Conservation (phyloP, 1,140 invertebrate genomes). For the Brachionus rotundiformis region DNA sequence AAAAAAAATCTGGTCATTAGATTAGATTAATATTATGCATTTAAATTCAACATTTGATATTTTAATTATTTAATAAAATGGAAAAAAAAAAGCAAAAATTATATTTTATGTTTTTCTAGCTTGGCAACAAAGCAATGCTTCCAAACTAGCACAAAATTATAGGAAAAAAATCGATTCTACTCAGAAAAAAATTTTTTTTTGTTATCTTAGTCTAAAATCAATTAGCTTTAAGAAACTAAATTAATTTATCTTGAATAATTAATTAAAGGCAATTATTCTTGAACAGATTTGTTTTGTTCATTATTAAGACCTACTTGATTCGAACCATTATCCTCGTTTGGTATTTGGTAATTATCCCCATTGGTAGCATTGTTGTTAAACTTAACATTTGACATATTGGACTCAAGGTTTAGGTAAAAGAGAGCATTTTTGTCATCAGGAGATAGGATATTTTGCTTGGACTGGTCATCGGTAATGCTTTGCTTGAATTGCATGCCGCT, state of each 20-base stretch:
- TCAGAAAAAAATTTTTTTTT: neutral
- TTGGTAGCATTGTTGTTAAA: neutral
- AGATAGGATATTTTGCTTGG: neutral
- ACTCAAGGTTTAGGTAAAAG: conserved; percentile 8
- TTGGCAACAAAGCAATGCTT: neutral
- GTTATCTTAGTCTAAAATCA: neutral
- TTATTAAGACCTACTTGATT: neutral
- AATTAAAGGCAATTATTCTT: neutral
- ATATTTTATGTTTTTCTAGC: neutral
- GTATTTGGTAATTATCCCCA: neutral
- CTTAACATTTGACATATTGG: conserved; percentile 20
- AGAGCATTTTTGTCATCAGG: conserved; percentile 17
- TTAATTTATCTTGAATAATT: neutral
- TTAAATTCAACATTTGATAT: no score
- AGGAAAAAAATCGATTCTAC: neutral
- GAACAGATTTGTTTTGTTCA: neutral
- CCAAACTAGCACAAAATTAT: no score
- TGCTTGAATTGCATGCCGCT: neutral
- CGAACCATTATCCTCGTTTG: neutral
- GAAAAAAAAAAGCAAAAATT: neutral
- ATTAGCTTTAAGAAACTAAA: neutral
- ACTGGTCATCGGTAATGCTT: neutral
- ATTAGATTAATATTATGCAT: no score
- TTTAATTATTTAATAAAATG: no score
- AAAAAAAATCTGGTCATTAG: no score